Conservation (phyloP, 2,797 vertebrate genomes). For the Tragopan temminckii region DNA sequence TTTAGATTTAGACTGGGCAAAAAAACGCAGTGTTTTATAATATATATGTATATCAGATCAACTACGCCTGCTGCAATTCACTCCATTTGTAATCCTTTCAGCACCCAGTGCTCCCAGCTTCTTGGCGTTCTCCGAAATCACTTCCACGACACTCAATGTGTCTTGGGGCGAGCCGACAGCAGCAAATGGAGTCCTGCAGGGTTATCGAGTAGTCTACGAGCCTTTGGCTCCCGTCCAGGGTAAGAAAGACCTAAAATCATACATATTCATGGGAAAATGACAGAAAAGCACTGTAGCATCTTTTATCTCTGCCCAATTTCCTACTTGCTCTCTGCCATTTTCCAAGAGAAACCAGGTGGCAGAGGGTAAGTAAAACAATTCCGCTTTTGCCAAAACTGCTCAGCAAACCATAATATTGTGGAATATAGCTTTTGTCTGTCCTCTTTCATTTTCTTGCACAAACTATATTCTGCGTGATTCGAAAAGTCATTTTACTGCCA, state of each 20-base stretch:
- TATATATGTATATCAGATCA: not conserved
- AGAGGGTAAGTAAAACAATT: constrained; percentile 61
- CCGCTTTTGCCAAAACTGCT: not conserved
- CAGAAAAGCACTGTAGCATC: not conserved
- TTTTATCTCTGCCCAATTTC: constrained; percentile 50
- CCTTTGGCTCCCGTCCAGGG: constrained; percentile 92
- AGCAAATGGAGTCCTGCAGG: constrained; percentile 93
- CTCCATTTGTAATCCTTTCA: constrained; percentile 68
- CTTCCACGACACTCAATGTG: constrained; percentile 91
- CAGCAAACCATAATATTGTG: not conserved
- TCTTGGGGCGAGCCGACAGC: constrained; percentile 92
- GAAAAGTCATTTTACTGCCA: not conserved
- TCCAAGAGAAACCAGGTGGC: constrained; percentile 54
- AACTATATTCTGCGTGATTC: constrained; percentile 1
- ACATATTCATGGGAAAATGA: constrained; percentile 1
- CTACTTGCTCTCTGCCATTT: not conserved
- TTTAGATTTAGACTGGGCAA: not conserved
- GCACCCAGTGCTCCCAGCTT: constrained; percentile 92
- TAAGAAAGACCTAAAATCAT: constrained; percentile 63
- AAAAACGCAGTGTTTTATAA: not conserved
- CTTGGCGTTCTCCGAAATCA: constrained; percentile 93
- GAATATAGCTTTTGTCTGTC: constrained; percentile 1
- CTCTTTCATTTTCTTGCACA: constrained; percentile 13
- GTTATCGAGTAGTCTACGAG: constrained; percentile 94
- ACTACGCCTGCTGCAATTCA: not conserved